These are phyloP conservation scores for Nesometra sesokonis DNA, from an alignment of 35 echinoderm and acorn worm genomes.

Conservation along the genomic window DNA sequence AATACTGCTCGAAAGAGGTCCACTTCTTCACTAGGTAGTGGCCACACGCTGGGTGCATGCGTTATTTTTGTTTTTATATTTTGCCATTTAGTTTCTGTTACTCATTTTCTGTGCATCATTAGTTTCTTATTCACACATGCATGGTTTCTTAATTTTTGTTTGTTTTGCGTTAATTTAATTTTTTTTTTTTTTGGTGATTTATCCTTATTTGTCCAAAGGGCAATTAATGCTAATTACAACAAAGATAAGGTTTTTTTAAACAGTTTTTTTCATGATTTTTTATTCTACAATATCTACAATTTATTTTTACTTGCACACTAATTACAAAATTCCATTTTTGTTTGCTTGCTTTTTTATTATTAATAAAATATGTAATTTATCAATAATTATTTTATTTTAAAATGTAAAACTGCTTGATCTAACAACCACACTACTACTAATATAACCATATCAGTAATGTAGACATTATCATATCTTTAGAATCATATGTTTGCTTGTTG, in stretches of 20 bases:
- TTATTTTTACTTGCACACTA: too few relatives aligned
- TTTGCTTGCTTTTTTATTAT: too few relatives aligned
- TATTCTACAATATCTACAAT: too few relatives aligned
- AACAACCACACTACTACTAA: not conserved
- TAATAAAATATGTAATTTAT: too few relatives aligned
- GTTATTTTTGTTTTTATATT: not conserved
- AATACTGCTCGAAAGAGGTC: slow-evolving; percentile 41
- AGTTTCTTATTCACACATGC: not conserved
- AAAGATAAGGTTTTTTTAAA: too few relatives aligned
- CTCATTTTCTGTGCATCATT: not conserved
- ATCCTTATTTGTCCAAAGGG: not conserved
- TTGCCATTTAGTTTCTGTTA: not conserved
- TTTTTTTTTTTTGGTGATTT: not conserved
- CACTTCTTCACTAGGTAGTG: slow-evolving; percentile 28
- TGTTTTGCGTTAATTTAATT: too few relatives aligned
- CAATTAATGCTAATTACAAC: too few relatives aligned
- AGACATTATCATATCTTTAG: not conserved
- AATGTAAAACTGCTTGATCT: not conserved
- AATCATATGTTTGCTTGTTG: not conserved
- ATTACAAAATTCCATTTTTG: too few relatives aligned
- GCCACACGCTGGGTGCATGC: not conserved
- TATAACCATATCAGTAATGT: not conserved
- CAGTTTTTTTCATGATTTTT: too few relatives aligned
- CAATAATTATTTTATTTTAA: too few relatives aligned
- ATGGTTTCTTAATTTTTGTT: not conserved